A percentile compares a stretch with the other conserved stretches of the same genome.
Evolutionary conservation across 2,113 vertebrate genomes (phyloP).

Genomic region (Apteryx owenii): DNA sequence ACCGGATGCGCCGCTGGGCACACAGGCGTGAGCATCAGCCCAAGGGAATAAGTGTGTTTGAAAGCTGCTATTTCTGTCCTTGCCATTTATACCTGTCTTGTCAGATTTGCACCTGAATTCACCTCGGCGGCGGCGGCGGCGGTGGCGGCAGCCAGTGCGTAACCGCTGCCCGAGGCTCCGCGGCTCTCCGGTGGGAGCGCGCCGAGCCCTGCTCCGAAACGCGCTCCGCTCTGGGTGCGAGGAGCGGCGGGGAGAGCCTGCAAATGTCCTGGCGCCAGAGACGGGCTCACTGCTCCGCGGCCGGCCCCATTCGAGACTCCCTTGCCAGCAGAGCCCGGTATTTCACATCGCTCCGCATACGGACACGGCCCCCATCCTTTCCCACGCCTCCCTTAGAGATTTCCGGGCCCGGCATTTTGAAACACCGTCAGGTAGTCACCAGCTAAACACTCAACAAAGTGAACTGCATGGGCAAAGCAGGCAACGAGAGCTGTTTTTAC

Average conservation of each 20-base stretch:
- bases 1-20: not conserved
- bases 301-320: not conserved
- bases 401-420: not conserved
- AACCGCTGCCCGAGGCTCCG: too few relatives aligned
- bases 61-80: constrained; percentile 40
- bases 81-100: constrained; percentile 40
- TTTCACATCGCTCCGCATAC: not conserved
- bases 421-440: not conserved
- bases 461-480: not conserved
- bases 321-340: not conserved
- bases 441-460: not conserved
- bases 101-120: constrained; percentile 5
- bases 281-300: too few relatives aligned
- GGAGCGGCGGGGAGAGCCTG: too few relatives aligned
- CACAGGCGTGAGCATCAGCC: not conserved
- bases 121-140: too few relatives aligned
- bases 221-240: too few relatives aligned
- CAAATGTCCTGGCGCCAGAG: too few relatives aligned
- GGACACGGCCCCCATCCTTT: not conserved
- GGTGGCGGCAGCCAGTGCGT: too few relatives aligned
- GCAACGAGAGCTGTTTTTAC: not conserved
- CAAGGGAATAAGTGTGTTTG: constrained; percentile 25
- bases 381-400: fast-evolving
- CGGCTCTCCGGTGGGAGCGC: too few relatives aligned
- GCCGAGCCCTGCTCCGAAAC: not conserved